These are phyloP conservation scores for Leucoraja erinaceus DNA, from an alignment of 2,113 vertebrate genomes.

Conservation along the genomic window DNA sequence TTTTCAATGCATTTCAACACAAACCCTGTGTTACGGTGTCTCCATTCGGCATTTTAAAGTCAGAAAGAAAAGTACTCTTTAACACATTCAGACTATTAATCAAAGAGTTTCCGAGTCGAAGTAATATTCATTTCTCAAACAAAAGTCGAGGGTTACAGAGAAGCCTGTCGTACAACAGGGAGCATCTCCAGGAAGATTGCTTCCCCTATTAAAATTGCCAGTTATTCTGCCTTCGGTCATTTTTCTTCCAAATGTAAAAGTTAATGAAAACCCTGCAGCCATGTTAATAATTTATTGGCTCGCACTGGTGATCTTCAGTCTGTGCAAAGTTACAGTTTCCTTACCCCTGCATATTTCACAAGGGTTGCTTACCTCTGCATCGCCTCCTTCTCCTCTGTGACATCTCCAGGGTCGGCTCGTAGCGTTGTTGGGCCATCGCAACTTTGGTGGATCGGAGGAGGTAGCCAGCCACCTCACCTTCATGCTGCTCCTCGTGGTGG, in stretches of 20 bases:
- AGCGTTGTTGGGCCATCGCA: not conserved
- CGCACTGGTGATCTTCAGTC: slow-evolving; percentile 27
- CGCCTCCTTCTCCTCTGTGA: slow-evolving; percentile 12
- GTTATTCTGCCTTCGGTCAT: slow-evolving; percentile 36
- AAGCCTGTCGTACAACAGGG: not conserved
- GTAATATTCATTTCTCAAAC: slow-evolving; percentile 3
- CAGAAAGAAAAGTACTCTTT: not conserved
- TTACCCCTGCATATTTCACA: not conserved
- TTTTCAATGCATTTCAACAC: not conserved
- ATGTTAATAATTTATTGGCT: slow-evolving; percentile 30
- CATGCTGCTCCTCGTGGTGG: not conserved
- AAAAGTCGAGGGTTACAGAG: slow-evolving; percentile 16
- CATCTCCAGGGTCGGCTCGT: not conserved
- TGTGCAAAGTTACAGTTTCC: slow-evolving; percentile 13
- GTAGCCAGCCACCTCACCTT: not conserved
- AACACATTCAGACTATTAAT: not conserved
- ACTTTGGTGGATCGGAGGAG: not conserved
- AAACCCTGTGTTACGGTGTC: not conserved
- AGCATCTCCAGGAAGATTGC: not conserved
- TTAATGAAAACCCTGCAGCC: slow-evolving; percentile 38
- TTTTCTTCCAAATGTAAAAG: slow-evolving; percentile 31
- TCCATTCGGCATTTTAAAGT: not conserved
- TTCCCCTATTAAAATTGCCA: slow-evolving; percentile 27
- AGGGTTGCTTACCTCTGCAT: slow-evolving; percentile 23
- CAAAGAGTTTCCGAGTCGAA: not conserved